Conservation (phyloP, 2,797 vertebrate genomes). For the Melopsittacus undulatus region DNA sequence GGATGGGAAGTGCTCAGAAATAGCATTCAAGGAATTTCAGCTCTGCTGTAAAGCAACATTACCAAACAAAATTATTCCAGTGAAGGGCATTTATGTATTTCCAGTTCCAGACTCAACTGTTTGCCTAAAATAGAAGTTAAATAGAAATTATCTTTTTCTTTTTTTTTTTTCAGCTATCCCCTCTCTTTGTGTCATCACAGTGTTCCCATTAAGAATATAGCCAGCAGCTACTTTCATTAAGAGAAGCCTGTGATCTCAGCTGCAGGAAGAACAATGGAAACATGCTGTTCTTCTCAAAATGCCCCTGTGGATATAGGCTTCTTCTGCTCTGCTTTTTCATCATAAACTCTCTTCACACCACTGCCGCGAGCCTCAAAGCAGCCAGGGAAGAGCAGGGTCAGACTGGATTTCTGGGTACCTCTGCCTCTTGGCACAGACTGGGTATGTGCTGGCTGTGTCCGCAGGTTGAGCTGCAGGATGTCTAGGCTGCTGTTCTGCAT, state of each 20-base stretch:
- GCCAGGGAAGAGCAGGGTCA: not conserved
- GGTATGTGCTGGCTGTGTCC: rapidly evolving
- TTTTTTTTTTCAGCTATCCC: not conserved
- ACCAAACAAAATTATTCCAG: not conserved
- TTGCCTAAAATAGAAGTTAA: slow-evolving; percentile 26
- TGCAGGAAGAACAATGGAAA: slow-evolving; percentile 54
- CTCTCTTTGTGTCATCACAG: not conserved
- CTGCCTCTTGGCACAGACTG: rapidly evolving
- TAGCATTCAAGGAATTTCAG: not conserved
- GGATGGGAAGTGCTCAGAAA: not conserved
- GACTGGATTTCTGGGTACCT: not conserved
- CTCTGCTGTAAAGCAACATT: not conserved
- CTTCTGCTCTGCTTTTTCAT: slow-evolving; percentile 52
- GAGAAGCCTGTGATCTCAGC: slow-evolving; percentile 45
- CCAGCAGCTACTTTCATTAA: slow-evolving; percentile 49
- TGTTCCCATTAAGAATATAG: slow-evolving; percentile 41
- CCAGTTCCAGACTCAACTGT: slow-evolving; percentile 19
- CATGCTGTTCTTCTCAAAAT: slow-evolving; percentile 50
- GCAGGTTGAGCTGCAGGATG: not conserved
- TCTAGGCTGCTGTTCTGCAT: not conserved
- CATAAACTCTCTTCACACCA: not conserved
- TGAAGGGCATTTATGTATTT: not conserved
- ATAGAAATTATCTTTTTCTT: not conserved
- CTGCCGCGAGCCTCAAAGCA: not conserved
- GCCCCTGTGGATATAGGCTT: slow-evolving; percentile 15